Evolutionary conservation across 1,140 invertebrate species (phyloP).

Genomic region (Drosophila seguyi): DNA sequence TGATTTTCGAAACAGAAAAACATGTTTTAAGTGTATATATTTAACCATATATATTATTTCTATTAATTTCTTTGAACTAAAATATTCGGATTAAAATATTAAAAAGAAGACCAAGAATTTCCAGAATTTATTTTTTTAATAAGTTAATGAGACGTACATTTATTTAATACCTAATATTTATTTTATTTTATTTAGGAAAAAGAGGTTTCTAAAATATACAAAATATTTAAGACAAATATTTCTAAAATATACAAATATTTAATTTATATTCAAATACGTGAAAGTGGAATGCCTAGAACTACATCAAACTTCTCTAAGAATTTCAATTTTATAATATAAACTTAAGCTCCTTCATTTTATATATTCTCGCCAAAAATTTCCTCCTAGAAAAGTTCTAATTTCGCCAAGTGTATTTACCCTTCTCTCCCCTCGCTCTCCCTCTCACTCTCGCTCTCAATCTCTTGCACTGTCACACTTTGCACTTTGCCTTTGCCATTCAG

Average conservation of each 20-base stretch:
- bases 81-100: neutral
- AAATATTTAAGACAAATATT: neutral
- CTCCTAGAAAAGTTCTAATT: neutral
- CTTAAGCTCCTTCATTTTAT: neutral
- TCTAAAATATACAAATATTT: too few species aligned
- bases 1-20: neutral
- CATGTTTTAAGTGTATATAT: neutral
- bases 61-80: neutral
- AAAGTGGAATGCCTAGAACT: too few species aligned
- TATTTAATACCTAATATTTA: too few species aligned
- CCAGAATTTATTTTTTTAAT: neutral
- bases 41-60: neutral
- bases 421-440: neutral
- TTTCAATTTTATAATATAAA: neutral
- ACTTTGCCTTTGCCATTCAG: constrained; percentile 58
- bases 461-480: constrained; percentile 57
- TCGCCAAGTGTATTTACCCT: constrained; percentile 14
- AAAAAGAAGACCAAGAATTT: neutral
- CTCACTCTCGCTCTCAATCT: constrained; percentile 20
- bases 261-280: too few species aligned
- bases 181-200: too few species aligned
- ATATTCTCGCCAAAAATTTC: too few species aligned
- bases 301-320: neutral
- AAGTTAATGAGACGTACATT: neutral
- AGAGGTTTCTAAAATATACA: too few species aligned